Conservation (phyloP, 2,113 vertebrate species). For the Hydropotes inermis region DNA sequence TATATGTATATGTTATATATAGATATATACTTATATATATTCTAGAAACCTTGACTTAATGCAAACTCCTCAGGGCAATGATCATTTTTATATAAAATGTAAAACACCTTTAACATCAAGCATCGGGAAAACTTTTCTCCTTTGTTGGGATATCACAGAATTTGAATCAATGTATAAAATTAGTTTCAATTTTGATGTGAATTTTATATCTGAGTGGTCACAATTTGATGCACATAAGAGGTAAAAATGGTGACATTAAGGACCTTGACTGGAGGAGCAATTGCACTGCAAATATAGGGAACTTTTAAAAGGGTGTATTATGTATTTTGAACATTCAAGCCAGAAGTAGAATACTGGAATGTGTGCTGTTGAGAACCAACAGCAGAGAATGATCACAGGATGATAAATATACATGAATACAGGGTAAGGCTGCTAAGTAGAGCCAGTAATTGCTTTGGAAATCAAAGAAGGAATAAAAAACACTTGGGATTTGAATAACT, state of each 20-base stretch:
- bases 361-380: background rate
- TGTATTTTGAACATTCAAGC: background rate
- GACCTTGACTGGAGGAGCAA: background rate
- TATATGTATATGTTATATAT: background rate
- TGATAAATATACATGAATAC: background rate
- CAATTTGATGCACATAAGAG: background rate
- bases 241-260: background rate
- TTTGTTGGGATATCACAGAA: background rate
- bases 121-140: background rate
- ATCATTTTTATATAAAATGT: background rate
- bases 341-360: background rate
- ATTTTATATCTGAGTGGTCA: background rate
- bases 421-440: background rate
- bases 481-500: background rate
- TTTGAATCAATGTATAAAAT: background rate
- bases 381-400: background rate
- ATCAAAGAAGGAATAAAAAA: background rate
- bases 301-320: background rate
- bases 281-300: background rate
- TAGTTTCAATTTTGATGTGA: background rate
- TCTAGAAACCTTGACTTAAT: background rate
- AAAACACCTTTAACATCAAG: background rate
- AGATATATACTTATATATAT: background rate
- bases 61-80: background rate
- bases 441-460: conserved; percentile 1